Base-by-base conservation (phyloP, 2,797 vertebrate genomes). In the Syndactyla subalaris region DNA sequence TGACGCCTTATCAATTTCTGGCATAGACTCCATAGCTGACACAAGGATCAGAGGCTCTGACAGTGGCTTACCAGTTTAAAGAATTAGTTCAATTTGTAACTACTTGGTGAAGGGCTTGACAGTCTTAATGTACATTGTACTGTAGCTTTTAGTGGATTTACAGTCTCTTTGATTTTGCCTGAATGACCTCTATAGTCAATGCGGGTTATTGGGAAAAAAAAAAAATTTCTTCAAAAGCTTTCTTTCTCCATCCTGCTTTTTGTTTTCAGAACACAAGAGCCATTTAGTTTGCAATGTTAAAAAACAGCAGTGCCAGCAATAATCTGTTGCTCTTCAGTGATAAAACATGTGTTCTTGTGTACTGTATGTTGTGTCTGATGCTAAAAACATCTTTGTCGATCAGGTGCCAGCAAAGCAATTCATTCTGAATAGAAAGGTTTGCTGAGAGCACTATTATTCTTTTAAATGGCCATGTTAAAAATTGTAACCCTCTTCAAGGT, bases 11-110 rank as follows among this genome's bases (percentile, higher is more conserved):
- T 97, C 52, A 96, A 98, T 98, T 98, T 98, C 97, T 98, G 96
- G 96, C 96, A 96, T 88, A 90, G 95, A 94, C 92, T 96, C 98
- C 96, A 97, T 77, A 96, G 96, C 96, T 96, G 97, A 97, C 96
- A 98, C 95, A 95, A 98, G 97, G 97, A 98, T 97, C 97, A 98
- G 96, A 97, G 92, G 89, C 91, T 98, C 92, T 97, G 96, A 98
- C 98, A 98, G 97, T 96, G 97, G 97, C 97, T 98, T 98, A 98
- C 97, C 98, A 98, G 98, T 98, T 98, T 98, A 98, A 98, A 98
- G 96, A 98, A 98, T 98, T 98, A 98, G 96, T 97, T 95, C 96
- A 92, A 97, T 98, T 98, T 98, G 97, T 98, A 98, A 97, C 97
- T 97, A 97, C 95, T 97, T 96, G 87, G 95, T 96, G 94, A 98